Percentiles rank a stretch among this genome's conserved stretches.
Conservation (phyloP, 2,113 vertebrate species). For the Rhagologus leucostigma region DNA sequence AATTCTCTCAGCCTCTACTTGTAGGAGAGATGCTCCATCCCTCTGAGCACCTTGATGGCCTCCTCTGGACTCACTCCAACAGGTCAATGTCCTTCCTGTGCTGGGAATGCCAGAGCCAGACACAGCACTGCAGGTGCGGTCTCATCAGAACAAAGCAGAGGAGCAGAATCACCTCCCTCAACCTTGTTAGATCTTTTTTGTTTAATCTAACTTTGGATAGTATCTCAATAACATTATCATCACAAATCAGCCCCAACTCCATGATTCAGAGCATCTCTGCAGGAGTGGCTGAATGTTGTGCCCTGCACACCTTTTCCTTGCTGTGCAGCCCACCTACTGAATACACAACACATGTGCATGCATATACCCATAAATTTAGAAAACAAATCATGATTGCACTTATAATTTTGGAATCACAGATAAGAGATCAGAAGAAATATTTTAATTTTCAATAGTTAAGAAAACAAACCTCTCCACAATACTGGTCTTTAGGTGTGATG, state of each 20-base stretch:
- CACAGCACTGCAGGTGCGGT: not conserved
- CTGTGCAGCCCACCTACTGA: not conserved
- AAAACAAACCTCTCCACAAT: not conserved
- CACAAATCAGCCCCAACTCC: not conserved
- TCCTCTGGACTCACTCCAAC: not conserved
- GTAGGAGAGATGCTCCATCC: not conserved
- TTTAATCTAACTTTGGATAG: not conserved
- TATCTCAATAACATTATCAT: not conserved
- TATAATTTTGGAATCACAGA: not conserved
- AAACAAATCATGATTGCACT: not conserved
- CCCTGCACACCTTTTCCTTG: not conserved
- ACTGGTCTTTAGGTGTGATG: not conserved
- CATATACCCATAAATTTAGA: not conserved
- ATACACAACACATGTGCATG: accelerated
- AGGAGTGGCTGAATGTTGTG: not conserved
- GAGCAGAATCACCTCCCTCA: not conserved
- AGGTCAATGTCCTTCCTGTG: not conserved
- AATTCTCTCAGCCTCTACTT: not conserved
- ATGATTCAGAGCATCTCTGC: not conserved
- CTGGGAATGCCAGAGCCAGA: not conserved
- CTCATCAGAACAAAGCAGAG: not conserved
- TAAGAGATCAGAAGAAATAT: not conserved
- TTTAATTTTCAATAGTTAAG: not conserved
- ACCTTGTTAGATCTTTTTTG: not conserved
- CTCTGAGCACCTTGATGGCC: not conserved